Evolutionary conservation across 2,113 vertebrate species (phyloP), one percentile per base, ranked within the genome.

Genomic region (Callithrix jacchus): DNA sequence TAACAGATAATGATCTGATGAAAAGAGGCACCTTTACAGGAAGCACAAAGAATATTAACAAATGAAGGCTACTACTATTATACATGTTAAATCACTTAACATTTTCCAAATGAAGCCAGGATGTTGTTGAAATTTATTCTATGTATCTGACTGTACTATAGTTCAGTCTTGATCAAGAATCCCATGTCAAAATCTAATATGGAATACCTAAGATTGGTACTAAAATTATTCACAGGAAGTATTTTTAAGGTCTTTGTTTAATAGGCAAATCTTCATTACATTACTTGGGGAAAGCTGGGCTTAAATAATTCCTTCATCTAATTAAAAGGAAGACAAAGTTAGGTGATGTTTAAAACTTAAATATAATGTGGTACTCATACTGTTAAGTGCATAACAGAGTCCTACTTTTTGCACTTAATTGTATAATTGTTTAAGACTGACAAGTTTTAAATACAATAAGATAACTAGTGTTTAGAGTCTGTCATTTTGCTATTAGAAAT

Each of bases 221-320:
- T 66, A 27, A 8, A 91, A 81, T 84, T 74, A 70, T 52, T 83
- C 68, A 32, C 89, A 47, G 18, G 37, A 93, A 79, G 21, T 45
- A 84, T 37, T 5, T 17, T 23, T 91, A 87, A 87, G 89, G 21
- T 68, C n/a, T 85, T 71, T 80, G 11, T 83, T 82, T 84, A 82
- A 82, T 73, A 49, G 42, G 25, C 11, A 92, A 18, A 52, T 0
- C 17, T 95, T 80, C 17, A 81, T 79, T 30, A 87, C 17, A 81
- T 79, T 30, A 87, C 6, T 68, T 23, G 76, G 8, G 27, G 12
- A 86, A 96, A 61, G 1, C 0, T 16, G 14, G 14, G 3, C 6
- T 93, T 95, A 88, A 91, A 77, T 91, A 82, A 74, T 49, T 21
- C 2, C 5, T 91, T 87, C 79, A 92, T 10, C 80, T 93, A 76